Evolutionary conservation across 2,888 invertebrate species (phyloP), one percentile per base, ranked within the genome.

Genomic region (Troides helena): DNA sequence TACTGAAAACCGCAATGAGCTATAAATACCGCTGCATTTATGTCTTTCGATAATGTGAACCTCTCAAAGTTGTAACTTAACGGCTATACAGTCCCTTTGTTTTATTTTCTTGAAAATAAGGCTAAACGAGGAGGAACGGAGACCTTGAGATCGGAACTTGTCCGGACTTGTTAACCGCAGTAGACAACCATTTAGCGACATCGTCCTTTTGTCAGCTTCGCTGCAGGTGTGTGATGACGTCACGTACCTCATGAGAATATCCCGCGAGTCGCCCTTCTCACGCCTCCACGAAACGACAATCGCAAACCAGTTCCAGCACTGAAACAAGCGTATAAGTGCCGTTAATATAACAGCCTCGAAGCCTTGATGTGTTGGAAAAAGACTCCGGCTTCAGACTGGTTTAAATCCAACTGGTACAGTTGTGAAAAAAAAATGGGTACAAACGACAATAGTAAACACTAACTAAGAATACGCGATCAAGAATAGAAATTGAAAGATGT

Each of bases 221-320:
- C 72, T 83, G 87, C 90, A 91, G 91, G 91, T 91, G 89, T 83
- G 77, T 75, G 78, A 76, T 89, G 90, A 90, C 89, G 89, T 89
- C 87, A 88, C 76, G 73, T 63, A 74, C 82, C 74, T 89, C 89
- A 85, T 92, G 92, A 89, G 90, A 90, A 88, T 85, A 84, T 83
- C 81, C 86, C 83, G 78, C 81, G 81, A 83, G 81, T 84, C 78
- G 85, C 87, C 86, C 88, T 88, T 92, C 92, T 90, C 92, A 92
- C 92, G 92, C 90, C 92, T 89, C 82, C 89, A 78, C 86, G 14
- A 43, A 80, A 83, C 84, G 85, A 84, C 86, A 85, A 82, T 84
- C 82, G 80, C 81, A 82, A 88, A 90, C 91, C 88, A 84, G 90
- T 90, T 85, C 80, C 80, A 82, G 81, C 83, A 85, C 84, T 88